Conservation (phyloP, 2,113 vertebrate species). For the Poeciliopsis prolifica region DNA sequence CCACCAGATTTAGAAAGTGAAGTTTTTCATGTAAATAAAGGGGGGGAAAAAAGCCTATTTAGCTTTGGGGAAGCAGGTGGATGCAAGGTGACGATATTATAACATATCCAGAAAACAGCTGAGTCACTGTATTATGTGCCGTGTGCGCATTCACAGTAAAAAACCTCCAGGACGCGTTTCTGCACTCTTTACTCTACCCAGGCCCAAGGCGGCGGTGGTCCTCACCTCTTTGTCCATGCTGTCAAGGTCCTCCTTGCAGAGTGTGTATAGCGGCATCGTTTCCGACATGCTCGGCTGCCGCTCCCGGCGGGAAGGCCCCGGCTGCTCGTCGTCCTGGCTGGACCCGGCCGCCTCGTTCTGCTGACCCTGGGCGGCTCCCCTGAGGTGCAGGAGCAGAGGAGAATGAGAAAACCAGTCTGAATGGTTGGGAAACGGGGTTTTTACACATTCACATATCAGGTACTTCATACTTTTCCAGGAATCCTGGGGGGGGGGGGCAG, state of each 20-base stretch:
- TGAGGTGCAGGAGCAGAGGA: constrained; percentile 64
- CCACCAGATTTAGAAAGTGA: too few species aligned
- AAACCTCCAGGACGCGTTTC: not conserved
- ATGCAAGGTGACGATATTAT: not conserved
- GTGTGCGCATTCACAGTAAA: not conserved
- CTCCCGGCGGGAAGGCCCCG: constrained; percentile 87
- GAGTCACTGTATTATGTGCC: not conserved
- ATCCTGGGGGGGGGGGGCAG: too few species aligned
- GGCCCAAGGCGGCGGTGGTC: not conserved
- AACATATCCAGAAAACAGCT: not conserved
- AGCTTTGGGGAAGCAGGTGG: not conserved
- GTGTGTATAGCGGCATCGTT: constrained; percentile 92
- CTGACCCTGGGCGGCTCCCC: constrained; percentile 83
- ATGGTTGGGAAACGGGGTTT: not conserved
- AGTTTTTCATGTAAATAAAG: too few species aligned
- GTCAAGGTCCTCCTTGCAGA: constrained; percentile 97
- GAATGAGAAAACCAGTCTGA: not conserved
- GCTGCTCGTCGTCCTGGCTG: constrained; percentile 82
- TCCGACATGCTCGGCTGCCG: constrained; percentile 98
- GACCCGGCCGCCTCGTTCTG: constrained; percentile 74
- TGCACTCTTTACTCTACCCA: too few species aligned
- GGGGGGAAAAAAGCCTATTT: not conserved
- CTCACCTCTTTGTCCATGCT: constrained; percentile 99
- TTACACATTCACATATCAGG: not conserved
- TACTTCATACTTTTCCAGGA: not conserved